phyloP scores from a whole-genome alignment of 1,140 invertebrate genomes.

The Cryptotermes secundus region DNA sequence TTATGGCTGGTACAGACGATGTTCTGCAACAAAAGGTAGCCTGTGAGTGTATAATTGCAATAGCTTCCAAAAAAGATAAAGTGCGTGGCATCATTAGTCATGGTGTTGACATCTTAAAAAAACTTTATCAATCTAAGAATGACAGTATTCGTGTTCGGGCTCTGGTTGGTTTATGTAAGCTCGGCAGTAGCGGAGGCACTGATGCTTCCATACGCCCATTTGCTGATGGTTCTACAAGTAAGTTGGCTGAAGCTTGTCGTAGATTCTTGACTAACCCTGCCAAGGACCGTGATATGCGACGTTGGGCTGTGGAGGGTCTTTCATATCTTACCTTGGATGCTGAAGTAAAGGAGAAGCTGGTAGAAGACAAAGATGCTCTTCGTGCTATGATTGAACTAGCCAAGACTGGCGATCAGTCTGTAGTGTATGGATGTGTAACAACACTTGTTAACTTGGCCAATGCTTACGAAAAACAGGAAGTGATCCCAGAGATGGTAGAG shows the following conservation, averaged over 20 bases:
- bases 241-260: slow-evolving; percentile 90
- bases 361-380: slow-evolving; percentile 81
- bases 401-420: slow-evolving; percentile 75
- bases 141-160: slow-evolving; percentile 88
- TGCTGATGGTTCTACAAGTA: slow-evolving; percentile 91
- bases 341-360: slow-evolving; percentile 96
- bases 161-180: slow-evolving; percentile 93
- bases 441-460: slow-evolving; percentile 97
- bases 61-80: slow-evolving; percentile 97
- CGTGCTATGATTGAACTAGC: slow-evolving; percentile 87
- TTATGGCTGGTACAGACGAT: slow-evolving; percentile 90
- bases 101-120: slow-evolving; percentile 92
- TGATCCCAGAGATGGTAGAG: slow-evolving; percentile 95
- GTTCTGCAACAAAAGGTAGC: slow-evolving; percentile 87
- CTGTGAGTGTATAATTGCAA: slow-evolving; percentile 94
- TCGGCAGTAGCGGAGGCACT: slow-evolving; percentile 93
- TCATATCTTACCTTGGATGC: slow-evolving; percentile 97
- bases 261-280: slow-evolving; percentile 84
- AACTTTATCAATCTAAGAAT: slow-evolving; percentile 88
- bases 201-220: slow-evolving; percentile 93
- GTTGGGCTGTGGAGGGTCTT: slow-evolving; percentile 94
- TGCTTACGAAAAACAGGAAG: slow-evolving; percentile 97
- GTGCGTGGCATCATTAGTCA: slow-evolving; percentile 86
- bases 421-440: slow-evolving; percentile 89
- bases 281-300: slow-evolving; percentile 85